phyloP scores from a whole-genome alignment of 92 coral and sea anemone species.

The Umimayanthus chanpuru region DNA sequence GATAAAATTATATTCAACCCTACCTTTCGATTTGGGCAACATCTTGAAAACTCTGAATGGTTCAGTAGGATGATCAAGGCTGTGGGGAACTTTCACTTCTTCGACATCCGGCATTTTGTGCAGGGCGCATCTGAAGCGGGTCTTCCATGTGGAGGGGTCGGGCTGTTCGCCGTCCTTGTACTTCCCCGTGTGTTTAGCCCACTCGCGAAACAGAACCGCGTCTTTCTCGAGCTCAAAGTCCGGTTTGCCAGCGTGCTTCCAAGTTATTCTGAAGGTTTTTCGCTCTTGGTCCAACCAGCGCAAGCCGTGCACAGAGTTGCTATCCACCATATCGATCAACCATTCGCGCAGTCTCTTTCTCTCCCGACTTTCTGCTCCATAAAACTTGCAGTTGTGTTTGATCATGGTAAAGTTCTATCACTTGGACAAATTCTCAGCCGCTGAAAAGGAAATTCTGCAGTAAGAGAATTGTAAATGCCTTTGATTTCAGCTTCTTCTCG shows the following conservation, averaged over 20 bases:
- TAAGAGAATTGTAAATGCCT: background rate
- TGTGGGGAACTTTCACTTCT: constrained; percentile 80
- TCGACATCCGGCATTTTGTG: constrained; percentile 95
- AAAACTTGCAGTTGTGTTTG: constrained; percentile 7
- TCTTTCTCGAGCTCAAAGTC: constrained; percentile 90
- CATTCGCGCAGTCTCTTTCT: constrained; percentile 90
- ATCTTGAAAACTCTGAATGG: constrained; percentile 90
- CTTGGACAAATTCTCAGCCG: background rate
- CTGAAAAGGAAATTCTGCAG: constrained; percentile 16
- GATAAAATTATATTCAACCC: background rate
- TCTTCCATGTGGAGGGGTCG: constrained; percentile 98
- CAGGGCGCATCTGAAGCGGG: constrained; percentile 92
- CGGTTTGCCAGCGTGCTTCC: constrained; percentile 99
- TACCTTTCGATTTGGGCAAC: constrained; percentile 65
- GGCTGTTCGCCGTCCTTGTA: constrained; percentile 90
- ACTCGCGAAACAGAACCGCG: constrained; percentile 89
- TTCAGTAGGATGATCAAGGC: constrained; percentile 82
- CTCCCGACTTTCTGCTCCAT: constrained; percentile 41
- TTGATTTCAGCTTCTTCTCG: background rate
- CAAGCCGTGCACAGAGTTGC: constrained; percentile 80
- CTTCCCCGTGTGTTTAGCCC: constrained; percentile 97
- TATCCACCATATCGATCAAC: constrained; percentile 78
- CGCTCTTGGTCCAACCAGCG: constrained; percentile 73
- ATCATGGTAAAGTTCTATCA: background rate
- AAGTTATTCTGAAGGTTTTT: constrained; percentile 79